Evolutionary conservation across 2,113 vertebrate genomes (phyloP).

Genomic region (Melanerpes formicivorus): DNA sequence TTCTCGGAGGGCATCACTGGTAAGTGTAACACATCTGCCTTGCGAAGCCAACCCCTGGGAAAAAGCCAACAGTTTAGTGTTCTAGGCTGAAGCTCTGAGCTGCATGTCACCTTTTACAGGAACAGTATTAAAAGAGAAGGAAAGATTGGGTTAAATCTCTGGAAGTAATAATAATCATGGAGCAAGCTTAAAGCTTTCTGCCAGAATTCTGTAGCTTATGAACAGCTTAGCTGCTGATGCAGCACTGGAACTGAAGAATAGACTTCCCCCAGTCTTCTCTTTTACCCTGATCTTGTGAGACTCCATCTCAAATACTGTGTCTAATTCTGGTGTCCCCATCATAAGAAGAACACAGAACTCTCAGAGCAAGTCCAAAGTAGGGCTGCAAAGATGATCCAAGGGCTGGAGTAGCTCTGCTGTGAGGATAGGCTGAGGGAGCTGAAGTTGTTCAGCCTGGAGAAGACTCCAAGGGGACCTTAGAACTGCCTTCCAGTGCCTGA

Average conservation of each 20-base stretch:
- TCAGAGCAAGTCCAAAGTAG: no score
- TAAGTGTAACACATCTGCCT: constrained; percentile 68
- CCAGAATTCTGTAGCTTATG: not conserved
- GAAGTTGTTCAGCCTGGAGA: no score
- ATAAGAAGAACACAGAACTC: no score
- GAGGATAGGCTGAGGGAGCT: no score
- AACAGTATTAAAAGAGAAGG: not conserved
- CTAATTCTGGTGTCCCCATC: no score
- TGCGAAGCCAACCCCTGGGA: not conserved
- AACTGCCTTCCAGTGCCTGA: no score
- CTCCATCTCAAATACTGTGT: no score
- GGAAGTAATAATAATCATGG: not conserved
- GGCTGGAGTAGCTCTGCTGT: no score
- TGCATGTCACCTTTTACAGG: not conserved
- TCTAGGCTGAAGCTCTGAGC: not conserved
- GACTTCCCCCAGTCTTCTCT: not conserved
- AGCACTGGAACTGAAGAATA: not conserved
- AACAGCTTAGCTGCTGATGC: not conserved
- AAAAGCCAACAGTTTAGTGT: not conserved
- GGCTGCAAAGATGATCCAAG: no score
- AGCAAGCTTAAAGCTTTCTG: not conserved
- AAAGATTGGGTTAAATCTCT: not conserved
- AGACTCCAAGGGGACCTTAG: no score
- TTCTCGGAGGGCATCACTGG: constrained; percentile 93
- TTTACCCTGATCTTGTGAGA: not conserved